A percentile compares a stretch with the other conserved stretches of the same genome.
These are phyloP conservation scores for Mayetiola destructor DNA, from an alignment of 2,888 invertebrate genomes.

Conservation along the genomic window DNA sequence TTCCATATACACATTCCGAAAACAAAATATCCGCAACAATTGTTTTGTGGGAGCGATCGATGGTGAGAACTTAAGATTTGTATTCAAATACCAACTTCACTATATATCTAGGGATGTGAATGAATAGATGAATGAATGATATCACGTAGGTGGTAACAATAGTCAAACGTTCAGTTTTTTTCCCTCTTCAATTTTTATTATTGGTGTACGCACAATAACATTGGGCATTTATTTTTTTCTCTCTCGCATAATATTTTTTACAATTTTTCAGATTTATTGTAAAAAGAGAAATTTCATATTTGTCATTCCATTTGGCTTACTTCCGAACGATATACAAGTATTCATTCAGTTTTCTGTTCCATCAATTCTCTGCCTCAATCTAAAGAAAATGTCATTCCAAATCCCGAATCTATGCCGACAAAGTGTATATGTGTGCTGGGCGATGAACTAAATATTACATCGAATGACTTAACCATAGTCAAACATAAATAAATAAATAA, in stretches of 20 bases:
- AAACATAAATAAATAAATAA: neutral
- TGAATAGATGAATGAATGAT: no score
- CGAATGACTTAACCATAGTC: neutral
- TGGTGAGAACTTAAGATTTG: no score
- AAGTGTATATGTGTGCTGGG: no score
- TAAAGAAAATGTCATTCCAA: neutral
- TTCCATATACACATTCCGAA: no score
- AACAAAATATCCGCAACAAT: no score
- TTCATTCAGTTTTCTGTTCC: neutral
- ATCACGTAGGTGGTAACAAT: neutral
- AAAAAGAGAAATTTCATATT: neutral
- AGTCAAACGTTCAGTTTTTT: neutral
- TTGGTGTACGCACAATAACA: neutral
- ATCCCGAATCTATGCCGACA: constrained; percentile 1
- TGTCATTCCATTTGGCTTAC: neutral
- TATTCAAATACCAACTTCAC: no score
- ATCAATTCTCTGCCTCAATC: neutral
- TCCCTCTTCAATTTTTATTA: neutral
- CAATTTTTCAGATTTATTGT: no score
- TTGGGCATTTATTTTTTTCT: neutral
- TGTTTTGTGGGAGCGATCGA: no score
- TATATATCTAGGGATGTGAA: no score
- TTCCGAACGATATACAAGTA: no score
- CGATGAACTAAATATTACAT: neutral
- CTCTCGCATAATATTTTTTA: neutral